Evolutionary conservation across 2,797 vertebrate species (phyloP).

Genomic region (Arrhamphus sclerolepis): DNA sequence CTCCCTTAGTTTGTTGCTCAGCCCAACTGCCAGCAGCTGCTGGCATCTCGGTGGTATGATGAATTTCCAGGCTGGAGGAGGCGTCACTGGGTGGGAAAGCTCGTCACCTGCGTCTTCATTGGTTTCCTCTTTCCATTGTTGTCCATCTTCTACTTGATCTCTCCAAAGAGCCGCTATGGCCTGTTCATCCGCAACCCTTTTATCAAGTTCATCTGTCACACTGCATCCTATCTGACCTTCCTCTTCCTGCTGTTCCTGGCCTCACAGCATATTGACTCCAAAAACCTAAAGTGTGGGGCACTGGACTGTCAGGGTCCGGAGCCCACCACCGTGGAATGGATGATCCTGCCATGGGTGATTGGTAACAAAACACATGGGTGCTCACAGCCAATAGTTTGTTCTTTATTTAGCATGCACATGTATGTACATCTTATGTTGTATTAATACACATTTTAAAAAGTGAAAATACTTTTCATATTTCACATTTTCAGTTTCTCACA

Average conservation of each 20-base stretch:
- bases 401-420: conserved; percentile 8
- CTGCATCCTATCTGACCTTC: conserved; percentile 97
- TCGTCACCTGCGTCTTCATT: conserved; percentile 91
- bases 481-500: not conserved
- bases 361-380: conserved; percentile 82
- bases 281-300: conserved; percentile 77
- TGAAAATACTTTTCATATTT: not conserved
- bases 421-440: conserved; percentile 2
- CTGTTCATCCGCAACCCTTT: conserved; percentile 97
- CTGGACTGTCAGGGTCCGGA: conserved; percentile 85
- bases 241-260: conserved; percentile 93
- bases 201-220: conserved; percentile 99
- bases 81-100: conserved; percentile 94
- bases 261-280: conserved; percentile 90
- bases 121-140: conserved; percentile 94
- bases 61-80: conserved; percentile 97
- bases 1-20: conserved; percentile 93
- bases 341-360: conserved; percentile 98
- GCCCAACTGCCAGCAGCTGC: conserved; percentile 97
- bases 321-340: conserved; percentile 95
- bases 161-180: conserved; percentile 91
- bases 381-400: not conserved
- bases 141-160: conserved; percentile 91
- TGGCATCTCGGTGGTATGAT: conserved; percentile 96
- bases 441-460: not conserved